Evolutionary conservation across 2,888 invertebrate genomes (phyloP), one percentile per base, ranked within the genome.

Genomic region (Pristionchus fissidentatus): DNA sequence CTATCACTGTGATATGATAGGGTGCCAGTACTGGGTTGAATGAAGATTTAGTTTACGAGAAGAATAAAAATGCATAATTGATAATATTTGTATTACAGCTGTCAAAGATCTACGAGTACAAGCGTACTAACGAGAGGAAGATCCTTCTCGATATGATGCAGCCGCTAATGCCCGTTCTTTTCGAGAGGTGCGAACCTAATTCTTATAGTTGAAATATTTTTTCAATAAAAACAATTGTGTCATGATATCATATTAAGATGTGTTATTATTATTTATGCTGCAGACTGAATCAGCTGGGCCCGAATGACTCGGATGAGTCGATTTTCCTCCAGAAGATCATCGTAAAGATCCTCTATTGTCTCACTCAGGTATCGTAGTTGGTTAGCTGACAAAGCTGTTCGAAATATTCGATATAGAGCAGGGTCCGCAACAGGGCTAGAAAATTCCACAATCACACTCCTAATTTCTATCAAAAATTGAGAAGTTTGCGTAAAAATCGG

Each of bases 71-170:
- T 46, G 52, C 13, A 26, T 19, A 35, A 75, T 3, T 32, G 19
- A 15, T n/a, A n/a, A n/a, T n/a, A n/a, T n/a, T 7, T 77, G 32
- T n/a, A 43, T 57, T 83, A 35, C 35, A 83, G 83, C 94, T 99
- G 89, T 97, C 98, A 19, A 98, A 98, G 94, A 96, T 96, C 92
- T 95, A 94, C 89, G 95, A 95, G 95, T 98, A 97, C 93, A 96
- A 96, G 92, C 95, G 96, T 88, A 94, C 95, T 5, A 96, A 97
- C 88, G 97, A 98, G 90, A 94, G 98, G 86, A 95, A 94, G 10
- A 96, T 97, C 0, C 94, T 99, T 26, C 96, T 96, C 90, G 97
- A 97, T 93, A 97, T 97, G 13, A 98, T 99, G 98, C 96, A 96
- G 92, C 94, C 97, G 86, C 93, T 99, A 82, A 94, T 99, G 89